Percentiles rank a stretch among this genome's conserved stretches.
These are phyloP conservation scores for Halcyon smyrnensis DNA, from an alignment of 2,797 vertebrate genomes.

Conservation along the genomic window DNA sequence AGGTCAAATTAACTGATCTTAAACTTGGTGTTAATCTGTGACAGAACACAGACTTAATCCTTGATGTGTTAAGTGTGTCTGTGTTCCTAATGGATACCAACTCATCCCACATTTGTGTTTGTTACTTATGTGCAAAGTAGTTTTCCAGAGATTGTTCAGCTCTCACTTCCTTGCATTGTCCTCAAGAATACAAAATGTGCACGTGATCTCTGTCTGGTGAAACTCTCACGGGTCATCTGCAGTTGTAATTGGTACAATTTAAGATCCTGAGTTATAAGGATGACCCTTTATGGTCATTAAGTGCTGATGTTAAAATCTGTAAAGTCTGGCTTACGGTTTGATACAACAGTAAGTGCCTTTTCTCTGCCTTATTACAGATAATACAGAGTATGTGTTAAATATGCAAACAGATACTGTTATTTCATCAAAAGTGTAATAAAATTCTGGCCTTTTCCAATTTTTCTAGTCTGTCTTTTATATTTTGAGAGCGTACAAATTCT, in stretches of 20 bases:
- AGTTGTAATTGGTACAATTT: not conserved
- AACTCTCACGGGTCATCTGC: not conserved
- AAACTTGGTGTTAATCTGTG: not conserved
- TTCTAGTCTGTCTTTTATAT: not conserved
- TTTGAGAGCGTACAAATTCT: not conserved
- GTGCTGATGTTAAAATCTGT: not conserved
- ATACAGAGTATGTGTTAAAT: not conserved
- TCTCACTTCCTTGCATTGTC: not conserved
- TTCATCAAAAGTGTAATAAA: not conserved
- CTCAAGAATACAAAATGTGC: not conserved
- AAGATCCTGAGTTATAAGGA: not conserved
- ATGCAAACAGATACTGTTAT: not conserved
- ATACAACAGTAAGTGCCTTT: not conserved
- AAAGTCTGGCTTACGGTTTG: not conserved
- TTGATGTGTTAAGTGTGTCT: not conserved
- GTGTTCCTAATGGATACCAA: not conserved
- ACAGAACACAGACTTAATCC: not conserved
- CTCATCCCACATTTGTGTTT: rapidly evolving
- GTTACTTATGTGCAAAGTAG: not conserved
- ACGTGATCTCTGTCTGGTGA: not conserved
- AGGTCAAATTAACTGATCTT: not conserved
- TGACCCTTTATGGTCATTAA: not conserved
- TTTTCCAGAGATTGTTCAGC: not conserved
- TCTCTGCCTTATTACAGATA: not conserved
- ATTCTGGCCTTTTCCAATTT: not conserved